Conservation (phyloP, 2,888 invertebrate species). For the Nemapogon koenigi region DNA sequence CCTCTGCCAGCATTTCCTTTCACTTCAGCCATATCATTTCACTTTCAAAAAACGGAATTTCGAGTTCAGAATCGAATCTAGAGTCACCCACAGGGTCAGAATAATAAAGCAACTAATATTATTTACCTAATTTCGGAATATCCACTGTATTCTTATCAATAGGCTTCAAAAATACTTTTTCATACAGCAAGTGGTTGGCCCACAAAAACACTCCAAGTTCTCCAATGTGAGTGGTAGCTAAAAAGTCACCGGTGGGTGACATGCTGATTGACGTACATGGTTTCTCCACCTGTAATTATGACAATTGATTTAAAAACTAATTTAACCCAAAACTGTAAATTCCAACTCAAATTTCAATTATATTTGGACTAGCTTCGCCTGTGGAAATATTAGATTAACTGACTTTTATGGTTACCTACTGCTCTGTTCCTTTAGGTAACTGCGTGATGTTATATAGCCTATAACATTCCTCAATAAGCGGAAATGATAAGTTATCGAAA, state of each 20-base stretch:
- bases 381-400: background rate
- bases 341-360: background rate
- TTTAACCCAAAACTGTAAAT: background rate
- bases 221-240: conserved; percentile 89
- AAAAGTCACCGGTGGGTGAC: conserved; percentile 89
- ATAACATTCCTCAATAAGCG: too few species aligned
- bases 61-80: too few species aligned
- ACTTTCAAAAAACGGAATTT: too few species aligned
- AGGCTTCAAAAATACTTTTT: conserved; percentile 79
- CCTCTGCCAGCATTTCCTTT: too few species aligned
- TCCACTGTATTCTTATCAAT: conserved; percentile 54
- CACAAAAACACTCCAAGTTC: conserved; percentile 92
- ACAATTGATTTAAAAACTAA: background rate
- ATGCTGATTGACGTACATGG: conserved; percentile 87
- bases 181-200: conserved; percentile 88
- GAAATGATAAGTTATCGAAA: too few species aligned
- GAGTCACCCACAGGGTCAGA: too few species aligned
- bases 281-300: conserved; percentile 66
- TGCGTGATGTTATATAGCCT: too few species aligned
- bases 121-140: conserved; percentile 48
- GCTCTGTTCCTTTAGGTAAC: too few species aligned
- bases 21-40: too few species aligned
- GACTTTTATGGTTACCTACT: too few species aligned
- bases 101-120: too few species aligned
- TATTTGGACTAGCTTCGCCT: background rate